Percentiles rank a stretch among this genome's conserved stretches.
Conservation (phyloP, 2,113 vertebrate species). For the Serinus canaria region DNA sequence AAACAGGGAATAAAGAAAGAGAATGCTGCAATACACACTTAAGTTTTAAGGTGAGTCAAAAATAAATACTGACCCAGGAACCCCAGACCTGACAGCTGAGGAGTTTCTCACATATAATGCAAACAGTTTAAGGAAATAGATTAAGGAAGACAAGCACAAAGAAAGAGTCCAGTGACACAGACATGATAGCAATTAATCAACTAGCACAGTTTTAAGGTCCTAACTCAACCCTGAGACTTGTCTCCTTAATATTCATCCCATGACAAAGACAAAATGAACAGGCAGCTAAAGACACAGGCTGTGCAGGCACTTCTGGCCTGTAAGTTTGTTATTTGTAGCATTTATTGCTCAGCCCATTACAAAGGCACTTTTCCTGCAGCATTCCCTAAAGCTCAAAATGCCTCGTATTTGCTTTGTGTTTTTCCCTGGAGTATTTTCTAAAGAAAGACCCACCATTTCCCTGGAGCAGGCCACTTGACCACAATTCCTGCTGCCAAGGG, state of each 20-base stretch:
- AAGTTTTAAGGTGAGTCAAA: not conserved
- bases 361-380: not conserved
- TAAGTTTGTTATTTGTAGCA: not conserved
- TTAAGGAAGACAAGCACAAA: not conserved
- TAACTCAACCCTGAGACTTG: not conserved
- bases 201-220: not conserved
- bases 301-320: not conserved
- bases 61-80: not conserved
- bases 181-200: not conserved
- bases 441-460: not conserved
- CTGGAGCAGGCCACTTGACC: not conserved
- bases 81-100: not conserved
- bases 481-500: not conserved
- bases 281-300: not conserved
- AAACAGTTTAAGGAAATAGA: not conserved
- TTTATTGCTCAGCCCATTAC: rapidly evolving
- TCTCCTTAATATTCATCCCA: not conserved
- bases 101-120: not conserved
- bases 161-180: not conserved
- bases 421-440: not conserved
- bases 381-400: not conserved
- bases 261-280: not conserved
- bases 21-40: not conserved
- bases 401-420: not conserved
- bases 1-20: not conserved